Percentiles rank a stretch among this genome's conserved stretches.
phyloP scores from a whole-genome alignment of 1,140 invertebrate genomes.

The Hycleus cichorii region DNA sequence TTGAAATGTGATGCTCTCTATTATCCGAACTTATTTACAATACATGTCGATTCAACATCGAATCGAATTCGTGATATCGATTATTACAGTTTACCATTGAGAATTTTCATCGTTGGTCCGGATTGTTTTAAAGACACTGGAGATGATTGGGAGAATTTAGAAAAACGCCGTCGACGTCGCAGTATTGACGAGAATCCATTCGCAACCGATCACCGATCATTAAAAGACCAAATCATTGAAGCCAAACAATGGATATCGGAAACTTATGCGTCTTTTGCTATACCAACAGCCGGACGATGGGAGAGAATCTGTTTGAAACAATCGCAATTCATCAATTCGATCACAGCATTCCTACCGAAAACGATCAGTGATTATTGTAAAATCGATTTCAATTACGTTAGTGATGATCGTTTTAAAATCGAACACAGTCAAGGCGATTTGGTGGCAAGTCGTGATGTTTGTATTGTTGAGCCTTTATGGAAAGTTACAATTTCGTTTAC shows the following conservation, averaged over 20 bases:
- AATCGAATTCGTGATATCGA: constrained; percentile 69
- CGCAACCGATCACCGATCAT: constrained; percentile 44
- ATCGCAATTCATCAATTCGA: constrained; percentile 70
- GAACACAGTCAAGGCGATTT: constrained; percentile 72
- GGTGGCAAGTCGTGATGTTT: constrained; percentile 69
- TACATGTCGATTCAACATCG: constrained; percentile 78
- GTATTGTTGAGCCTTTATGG: constrained; percentile 72
- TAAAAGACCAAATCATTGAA: constrained; percentile 53
- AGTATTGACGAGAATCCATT: constrained; percentile 39
- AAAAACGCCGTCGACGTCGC: constrained; percentile 25
- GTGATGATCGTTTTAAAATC: constrained; percentile 68
- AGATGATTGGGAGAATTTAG: constrained; percentile 50
- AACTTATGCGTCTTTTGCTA: constrained; percentile 73
- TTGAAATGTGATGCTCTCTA: constrained; percentile 73
- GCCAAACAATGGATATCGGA: constrained; percentile 78
- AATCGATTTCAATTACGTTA: constrained; percentile 67
- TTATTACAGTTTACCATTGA: constrained; percentile 73
- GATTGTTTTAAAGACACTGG: constrained; percentile 39
- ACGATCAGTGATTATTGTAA: constrained; percentile 65
- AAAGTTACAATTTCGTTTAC: constrained; percentile 62
- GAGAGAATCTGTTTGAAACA: constrained; percentile 67
- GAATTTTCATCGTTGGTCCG: constrained; percentile 57
- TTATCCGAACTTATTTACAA: constrained; percentile 76
- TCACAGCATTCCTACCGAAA: constrained; percentile 66
- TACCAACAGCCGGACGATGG: constrained; percentile 69